Conservation (phyloP, 1,140 invertebrate species). For the Drosophila murphyi region DNA sequence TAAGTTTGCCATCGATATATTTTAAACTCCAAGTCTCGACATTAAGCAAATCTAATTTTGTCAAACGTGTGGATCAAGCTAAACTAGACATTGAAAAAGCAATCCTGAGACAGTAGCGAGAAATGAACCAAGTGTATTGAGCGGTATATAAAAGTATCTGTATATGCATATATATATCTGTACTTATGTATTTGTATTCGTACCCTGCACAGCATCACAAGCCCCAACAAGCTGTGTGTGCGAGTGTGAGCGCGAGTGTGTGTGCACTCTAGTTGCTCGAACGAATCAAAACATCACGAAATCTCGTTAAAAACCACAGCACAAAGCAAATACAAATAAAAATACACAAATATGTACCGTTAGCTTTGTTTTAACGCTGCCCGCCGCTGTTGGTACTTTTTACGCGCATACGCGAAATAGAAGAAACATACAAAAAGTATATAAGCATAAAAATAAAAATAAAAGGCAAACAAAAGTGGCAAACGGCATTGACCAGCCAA, state of each 20-base stretch:
- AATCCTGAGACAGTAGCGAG: no score
- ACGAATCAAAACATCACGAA: conserved; percentile 61
- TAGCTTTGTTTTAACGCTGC: conserved; percentile 50
- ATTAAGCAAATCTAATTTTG: no score
- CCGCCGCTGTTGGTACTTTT: conserved; percentile 21
- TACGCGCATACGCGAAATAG: conserved; percentile 27
- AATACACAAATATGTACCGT: conserved; percentile 46
- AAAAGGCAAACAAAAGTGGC: conserved; percentile 43
- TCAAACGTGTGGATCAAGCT: no score
- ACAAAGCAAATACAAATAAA: conserved; percentile 41
- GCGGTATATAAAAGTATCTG: conserved; percentile 10
- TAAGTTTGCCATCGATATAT: no score
- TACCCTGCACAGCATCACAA: neutral
- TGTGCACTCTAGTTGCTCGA: conserved; percentile 47
- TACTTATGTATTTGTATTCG: neutral
- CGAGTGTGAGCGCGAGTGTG: conserved; percentile 12
- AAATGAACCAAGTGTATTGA: no score
- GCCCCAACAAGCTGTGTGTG: conserved; percentile 6
- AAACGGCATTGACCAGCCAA: conserved; percentile 74
- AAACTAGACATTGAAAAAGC: no score
- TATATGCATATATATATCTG: conserved; percentile 1
- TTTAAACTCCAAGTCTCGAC: no score
- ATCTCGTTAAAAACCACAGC: conserved; percentile 59
- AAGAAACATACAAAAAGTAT: conserved; percentile 34
- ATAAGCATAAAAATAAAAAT: conserved; percentile 37